A percentile compares a stretch with the other conserved stretches of the same genome.
These are phyloP conservation scores for Phoeniculus purpureus DNA, from an alignment of 2,797 vertebrate species.

Conservation along the genomic window DNA sequence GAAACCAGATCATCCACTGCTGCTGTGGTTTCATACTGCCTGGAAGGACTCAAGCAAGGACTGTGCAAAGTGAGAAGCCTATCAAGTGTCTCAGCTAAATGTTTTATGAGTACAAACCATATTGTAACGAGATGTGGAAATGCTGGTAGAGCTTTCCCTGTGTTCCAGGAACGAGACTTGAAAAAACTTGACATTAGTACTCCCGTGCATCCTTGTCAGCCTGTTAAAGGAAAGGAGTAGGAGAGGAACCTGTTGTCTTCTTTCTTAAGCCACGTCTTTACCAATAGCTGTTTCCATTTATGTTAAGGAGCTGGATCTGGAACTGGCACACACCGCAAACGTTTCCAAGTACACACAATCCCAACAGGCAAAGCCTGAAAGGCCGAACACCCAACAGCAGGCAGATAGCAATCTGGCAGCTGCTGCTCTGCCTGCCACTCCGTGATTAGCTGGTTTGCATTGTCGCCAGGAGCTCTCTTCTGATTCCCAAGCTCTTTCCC, in stretches of 20 bases:
- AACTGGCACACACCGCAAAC: background rate
- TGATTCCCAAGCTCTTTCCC: background rate
- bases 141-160: background rate
- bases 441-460: background rate
- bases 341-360: constrained; percentile 4
- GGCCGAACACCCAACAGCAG: background rate
- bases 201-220: background rate
- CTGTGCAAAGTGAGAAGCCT: background rate
- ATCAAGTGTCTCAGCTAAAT: background rate
- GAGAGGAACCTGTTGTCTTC: background rate
- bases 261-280: background rate
- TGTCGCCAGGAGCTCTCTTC: background rate
- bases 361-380: background rate
- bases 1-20: background rate
- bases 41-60: background rate
- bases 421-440: background rate
- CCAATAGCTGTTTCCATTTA: background rate
- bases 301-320: background rate
- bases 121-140: background rate
- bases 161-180: background rate
- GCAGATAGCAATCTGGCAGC: background rate
- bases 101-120: background rate
- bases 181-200: background rate
- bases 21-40: background rate
- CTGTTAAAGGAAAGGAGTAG: background rate